These are phyloP conservation scores for Astyanax mexicanus DNA, from an alignment of 2,797 vertebrate species.

Conservation along the genomic window DNA sequence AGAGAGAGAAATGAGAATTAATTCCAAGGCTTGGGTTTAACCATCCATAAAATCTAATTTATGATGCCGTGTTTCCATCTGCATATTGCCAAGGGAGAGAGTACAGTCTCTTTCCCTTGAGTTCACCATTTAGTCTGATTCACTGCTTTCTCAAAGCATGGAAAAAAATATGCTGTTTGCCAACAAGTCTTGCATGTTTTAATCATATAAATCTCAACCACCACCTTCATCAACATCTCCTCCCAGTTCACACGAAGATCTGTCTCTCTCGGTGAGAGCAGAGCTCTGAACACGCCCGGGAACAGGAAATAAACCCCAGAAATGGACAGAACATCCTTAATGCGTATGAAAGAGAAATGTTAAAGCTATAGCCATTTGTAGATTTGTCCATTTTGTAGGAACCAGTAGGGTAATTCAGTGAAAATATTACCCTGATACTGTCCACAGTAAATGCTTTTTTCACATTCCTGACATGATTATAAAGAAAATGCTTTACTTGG, in stretches of 20 bases:
- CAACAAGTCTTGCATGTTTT: not conserved
- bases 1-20: conserved; percentile 1
- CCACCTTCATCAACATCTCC: not conserved
- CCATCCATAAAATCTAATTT: conserved; percentile 35
- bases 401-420: too few species aligned
- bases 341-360: too few species aligned
- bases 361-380: too few species aligned
- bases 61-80: conserved; percentile 16
- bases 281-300: too few species aligned
- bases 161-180: not conserved
- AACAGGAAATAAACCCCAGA: too few species aligned
- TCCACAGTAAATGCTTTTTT: too few species aligned
- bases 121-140: not conserved
- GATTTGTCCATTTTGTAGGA: too few species aligned
- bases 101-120: not conserved
- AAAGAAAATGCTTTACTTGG: too few species aligned
- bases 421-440: too few species aligned
- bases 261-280: too few species aligned
- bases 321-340: too few species aligned
- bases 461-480: too few species aligned
- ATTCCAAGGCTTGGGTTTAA: conserved; percentile 18
- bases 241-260: not conserved
- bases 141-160: not conserved
- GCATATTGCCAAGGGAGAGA: not conserved
- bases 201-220: not conserved